These are phyloP conservation scores for Rhinatrema bivittatum DNA, from an alignment of 2,797 vertebrate genomes.

Conservation along the genomic window DNA sequence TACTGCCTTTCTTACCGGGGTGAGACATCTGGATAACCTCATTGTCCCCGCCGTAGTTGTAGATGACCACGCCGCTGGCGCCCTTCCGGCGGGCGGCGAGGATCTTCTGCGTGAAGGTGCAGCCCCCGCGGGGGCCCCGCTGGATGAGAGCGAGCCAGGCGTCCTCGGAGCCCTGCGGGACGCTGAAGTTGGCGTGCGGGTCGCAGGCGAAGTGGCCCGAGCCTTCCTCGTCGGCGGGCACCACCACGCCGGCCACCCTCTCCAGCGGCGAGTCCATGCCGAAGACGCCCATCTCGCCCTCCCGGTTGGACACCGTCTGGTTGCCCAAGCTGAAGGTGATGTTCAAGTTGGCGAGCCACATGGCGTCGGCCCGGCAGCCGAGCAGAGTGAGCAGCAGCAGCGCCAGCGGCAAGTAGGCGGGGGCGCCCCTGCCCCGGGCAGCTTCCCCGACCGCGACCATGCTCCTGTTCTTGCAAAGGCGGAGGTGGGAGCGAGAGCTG, in stretches of 20 bases:
- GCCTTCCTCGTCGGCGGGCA: conserved; percentile 46
- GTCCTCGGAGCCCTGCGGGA: conserved; percentile 28
- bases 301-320: conserved; percentile 48
- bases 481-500: too few species aligned
- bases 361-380: conserved; percentile 29
- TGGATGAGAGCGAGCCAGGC: conserved; percentile 70
- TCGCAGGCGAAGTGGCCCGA: conserved; percentile 48
- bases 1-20: conserved; percentile 66
- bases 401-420: conserved; percentile 9
- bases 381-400: conserved; percentile 17
- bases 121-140: conserved; percentile 69
- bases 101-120: conserved; percentile 74
- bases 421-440: neutral
- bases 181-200: conserved; percentile 48
- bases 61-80: conserved; percentile 67
- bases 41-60: conserved; percentile 63
- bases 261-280: conserved; percentile 66
- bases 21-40: conserved; percentile 75
- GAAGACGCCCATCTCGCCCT: conserved; percentile 65
- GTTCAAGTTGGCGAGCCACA: conserved; percentile 68
- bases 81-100: conserved; percentile 50
- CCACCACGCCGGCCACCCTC: conserved; percentile 46
- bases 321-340: conserved; percentile 53
- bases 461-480: too few species aligned
- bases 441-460: too few species aligned